Evolutionary conservation across 1,140 invertebrate genomes (phyloP), one percentile per base, ranked within the genome.

Genomic region (Zaprionus gabonicus): DNA sequence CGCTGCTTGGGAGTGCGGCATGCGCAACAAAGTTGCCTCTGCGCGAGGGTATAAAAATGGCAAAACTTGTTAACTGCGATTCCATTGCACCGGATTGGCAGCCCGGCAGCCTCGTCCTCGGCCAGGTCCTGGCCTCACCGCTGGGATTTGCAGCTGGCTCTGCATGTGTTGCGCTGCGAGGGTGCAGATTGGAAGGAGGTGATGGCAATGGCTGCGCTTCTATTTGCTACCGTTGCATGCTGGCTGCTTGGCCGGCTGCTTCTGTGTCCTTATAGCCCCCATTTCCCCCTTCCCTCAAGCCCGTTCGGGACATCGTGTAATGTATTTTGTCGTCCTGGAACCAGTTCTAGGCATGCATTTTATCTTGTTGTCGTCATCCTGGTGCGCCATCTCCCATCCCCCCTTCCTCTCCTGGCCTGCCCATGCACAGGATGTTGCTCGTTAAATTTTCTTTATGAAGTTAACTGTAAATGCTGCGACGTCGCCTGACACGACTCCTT

Each of bases 401-500:
- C 44, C 20, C 15, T 17, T 12, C 20, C 15, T 17, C 25, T 27
- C 59, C 34, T 4, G 4, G 25, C 36, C 46, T n/a, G 44, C 53
- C 74, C 75, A 57, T 81, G 84, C 74, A 80, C 84, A 87, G 84
- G 84, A 87, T 87, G 84, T 88, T 87, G 84, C 84, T 87, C 84
- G 84, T 87, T 87, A 87, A 87, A 87, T 87, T 87, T 87, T 87
- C 84, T 87, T 87, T 87, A 87, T 87, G 84, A 88, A 87, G 84
- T 87, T 88, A 87, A 87, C 84, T 87, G 84, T 87, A 87, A 88
- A 83, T 87, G 83, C 86, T 76, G 80, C 78, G 59, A 78, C 67
- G 71, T 86, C 70, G 76, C 78, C 59, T 73, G 25, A 23, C 46
- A 4, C 3, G 12, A 12, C 49, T 23, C 23, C 23, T 23, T 23